Conservation (phyloP, 1,140 invertebrate species). For the Philopotamus ludificatus region DNA sequence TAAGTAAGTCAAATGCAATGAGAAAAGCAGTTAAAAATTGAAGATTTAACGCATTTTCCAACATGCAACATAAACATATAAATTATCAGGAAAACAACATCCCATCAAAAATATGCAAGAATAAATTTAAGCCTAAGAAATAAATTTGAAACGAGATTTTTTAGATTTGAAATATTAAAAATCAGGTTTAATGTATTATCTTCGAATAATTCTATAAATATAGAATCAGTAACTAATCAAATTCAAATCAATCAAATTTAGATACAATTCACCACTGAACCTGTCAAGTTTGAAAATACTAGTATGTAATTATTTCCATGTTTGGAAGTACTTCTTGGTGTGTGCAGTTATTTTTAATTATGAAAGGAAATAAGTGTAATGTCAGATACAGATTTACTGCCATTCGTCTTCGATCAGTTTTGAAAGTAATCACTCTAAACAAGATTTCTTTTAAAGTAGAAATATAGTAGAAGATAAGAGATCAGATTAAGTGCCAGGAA, state of each 20-base stretch:
- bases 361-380: slow-evolving; percentile 5
- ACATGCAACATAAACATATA: too few species aligned
- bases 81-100: too few species aligned
- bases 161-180: too few species aligned
- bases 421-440: slow-evolving; percentile 19
- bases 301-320: slow-evolving; percentile 3
- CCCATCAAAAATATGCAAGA: too few species aligned
- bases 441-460: slow-evolving; percentile 2
- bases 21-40: too few species aligned
- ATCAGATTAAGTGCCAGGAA: too few species aligned
- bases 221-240: neutral
- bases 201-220: neutral
- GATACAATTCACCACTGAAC: neutral
- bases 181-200: too few species aligned
- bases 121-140: too few species aligned
- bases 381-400: slow-evolving; percentile 20
- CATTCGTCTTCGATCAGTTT: slow-evolving; percentile 10
- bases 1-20: too few species aligned
- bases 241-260: neutral
- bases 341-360: neutral
- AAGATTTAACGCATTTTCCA: too few species aligned
- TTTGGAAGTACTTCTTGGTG: neutral
- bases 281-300: neutral
- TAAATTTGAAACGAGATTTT: too few species aligned
- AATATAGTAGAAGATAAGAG: slow-evolving; percentile 1